Percentiles rank a stretch among this genome's conserved stretches.
These are phyloP conservation scores for Loris lydekkerianus DNA, from an alignment of 2,797 vertebrate genomes.

Conservation along the genomic window DNA sequence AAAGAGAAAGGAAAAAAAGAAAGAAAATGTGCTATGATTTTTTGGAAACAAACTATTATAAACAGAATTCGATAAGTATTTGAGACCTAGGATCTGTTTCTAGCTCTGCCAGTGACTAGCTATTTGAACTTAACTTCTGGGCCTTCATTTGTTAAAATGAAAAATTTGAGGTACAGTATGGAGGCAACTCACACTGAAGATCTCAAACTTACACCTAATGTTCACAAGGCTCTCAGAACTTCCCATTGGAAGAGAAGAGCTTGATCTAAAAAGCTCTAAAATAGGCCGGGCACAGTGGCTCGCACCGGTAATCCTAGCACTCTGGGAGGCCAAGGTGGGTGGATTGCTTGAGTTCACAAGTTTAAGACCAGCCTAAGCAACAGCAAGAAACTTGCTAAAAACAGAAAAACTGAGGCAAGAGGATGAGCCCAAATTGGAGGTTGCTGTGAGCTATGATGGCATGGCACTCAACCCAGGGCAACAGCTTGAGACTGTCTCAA, in stretches of 20 bases:
- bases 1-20: too few relatives aligned
- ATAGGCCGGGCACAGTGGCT: too few relatives aligned
- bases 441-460: too few relatives aligned
- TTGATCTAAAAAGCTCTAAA: neutral
- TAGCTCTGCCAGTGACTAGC: constrained; percentile 8
- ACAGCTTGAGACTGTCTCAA: too few relatives aligned
- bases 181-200: neutral
- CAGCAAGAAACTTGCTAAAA: too few relatives aligned
- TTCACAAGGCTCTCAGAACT: neutral
- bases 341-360: too few relatives aligned
- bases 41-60: neutral
- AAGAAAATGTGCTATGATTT: neutral
- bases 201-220: neutral
- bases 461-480: too few relatives aligned
- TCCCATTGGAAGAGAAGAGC: neutral
- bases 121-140: neutral
- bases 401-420: too few relatives aligned
- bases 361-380: too few relatives aligned
- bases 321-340: too few relatives aligned
- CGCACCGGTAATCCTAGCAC: too few relatives aligned
- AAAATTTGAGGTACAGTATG: neutral
- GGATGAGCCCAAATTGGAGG: too few relatives aligned
- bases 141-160: neutral
- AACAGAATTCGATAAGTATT: neutral
- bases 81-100: constrained; percentile 18